Evolutionary conservation across 2,888 invertebrate genomes (phyloP).

Genomic region (Cryptosula pallasiana): DNA sequence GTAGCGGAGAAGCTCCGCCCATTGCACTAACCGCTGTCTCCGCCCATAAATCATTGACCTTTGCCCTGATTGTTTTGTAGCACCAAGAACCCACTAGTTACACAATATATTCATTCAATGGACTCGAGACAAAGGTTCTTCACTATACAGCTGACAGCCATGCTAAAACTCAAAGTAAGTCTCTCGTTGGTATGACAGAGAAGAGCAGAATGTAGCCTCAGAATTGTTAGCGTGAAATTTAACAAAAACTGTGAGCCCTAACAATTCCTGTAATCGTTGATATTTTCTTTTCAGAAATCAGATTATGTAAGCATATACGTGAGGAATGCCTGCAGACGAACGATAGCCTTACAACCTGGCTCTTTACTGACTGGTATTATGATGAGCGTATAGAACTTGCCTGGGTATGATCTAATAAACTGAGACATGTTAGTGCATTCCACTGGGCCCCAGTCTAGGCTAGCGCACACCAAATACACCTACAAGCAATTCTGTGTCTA

Average conservation of each 20-base stretch:
- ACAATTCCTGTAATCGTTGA: too few relatives aligned
- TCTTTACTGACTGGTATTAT: constrained; percentile 7
- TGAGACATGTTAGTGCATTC: neutral
- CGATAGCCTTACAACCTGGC: neutral
- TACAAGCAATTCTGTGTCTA: neutral
- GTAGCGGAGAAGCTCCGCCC: too few relatives aligned
- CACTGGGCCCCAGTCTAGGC: neutral
- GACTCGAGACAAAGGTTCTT: constrained; percentile 19
- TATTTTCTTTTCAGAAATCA: constrained; percentile 11
- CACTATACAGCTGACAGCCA: constrained; percentile 3
- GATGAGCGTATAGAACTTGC: neutral
- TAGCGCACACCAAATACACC: neutral
- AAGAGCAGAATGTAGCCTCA: too few relatives aligned
- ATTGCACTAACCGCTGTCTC: too few relatives aligned
- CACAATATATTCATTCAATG: constrained; percentile 22
- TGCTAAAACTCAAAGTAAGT: constrained; percentile 14
- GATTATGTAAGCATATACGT: constrained; percentile 18
- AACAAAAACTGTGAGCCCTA: too few relatives aligned
- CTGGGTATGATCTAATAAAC: neutral
- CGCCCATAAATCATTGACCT: too few relatives aligned
- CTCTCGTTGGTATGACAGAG: too few relatives aligned
- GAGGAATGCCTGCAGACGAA: neutral
- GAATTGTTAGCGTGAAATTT: too few relatives aligned
- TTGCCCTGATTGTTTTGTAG: neutral
- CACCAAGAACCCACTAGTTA: neutral